Evolutionary conservation across 2,113 vertebrate genomes (phyloP), one percentile per base, ranked within the genome.

Genomic region (Onychostoma macrolepis): DNA sequence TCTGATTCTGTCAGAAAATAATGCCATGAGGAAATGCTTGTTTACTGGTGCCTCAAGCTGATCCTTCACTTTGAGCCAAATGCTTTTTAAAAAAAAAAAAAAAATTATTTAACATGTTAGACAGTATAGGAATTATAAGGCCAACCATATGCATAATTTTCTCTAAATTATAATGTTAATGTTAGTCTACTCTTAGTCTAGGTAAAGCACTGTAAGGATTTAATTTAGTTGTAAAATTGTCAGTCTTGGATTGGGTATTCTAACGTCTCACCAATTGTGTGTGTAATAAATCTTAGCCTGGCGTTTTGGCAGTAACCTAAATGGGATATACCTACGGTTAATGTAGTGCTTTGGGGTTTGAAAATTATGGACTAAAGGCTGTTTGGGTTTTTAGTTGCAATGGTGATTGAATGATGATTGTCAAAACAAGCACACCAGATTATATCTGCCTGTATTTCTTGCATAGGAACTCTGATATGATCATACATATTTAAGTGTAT

Each of bases 401-500:
- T 28, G 13, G 6, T 45, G 74, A 48, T 26, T 28, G 3, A 48
- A 17, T 17, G 13, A 6, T 45, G 74, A 28, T 4, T 48, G n/a
- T 76, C 41, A 48, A 28, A 76, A 78, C 28, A 33, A n/a, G 26
- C 76, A 21, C 4, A 2, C 17, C 28, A 33, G n/a, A 33, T 78
- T 48, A 9, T 10, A 15, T 33, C 26, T 10, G 1, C 28, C 8
- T 21, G 15, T 75, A 67, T 41, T 33, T 53, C 26, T 78, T 21
- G 15, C 28, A 4, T 33, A 17, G 2, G 17, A 53, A 21, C 15
- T 78, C 15, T 30, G 1, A 30, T 78, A 78, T 53, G 15, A 45
- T 78, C 76, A 78, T 78, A 21, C 28, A 78, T 78, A 78, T 53
- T 78, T 78, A 0, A 53, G 7, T 33, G 28, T 78, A 53, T 33